Evolutionary conservation across 2,113 vertebrate genomes (phyloP).

Genomic region (Formicarius rufipectus): DNA sequence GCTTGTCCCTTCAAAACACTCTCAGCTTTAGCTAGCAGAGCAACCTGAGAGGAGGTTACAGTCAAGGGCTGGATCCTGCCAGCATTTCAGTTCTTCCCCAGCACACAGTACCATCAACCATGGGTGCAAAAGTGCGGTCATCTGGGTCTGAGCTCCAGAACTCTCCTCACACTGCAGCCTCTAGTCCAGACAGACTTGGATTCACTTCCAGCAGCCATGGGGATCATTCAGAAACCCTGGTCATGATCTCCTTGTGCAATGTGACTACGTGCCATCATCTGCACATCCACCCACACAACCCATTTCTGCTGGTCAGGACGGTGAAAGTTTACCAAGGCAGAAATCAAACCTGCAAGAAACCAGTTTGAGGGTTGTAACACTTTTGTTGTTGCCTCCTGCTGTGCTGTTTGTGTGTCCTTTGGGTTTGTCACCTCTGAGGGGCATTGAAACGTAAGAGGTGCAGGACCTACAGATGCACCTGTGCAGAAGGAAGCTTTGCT

Average conservation of each 20-base stretch:
- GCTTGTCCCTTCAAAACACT: neutral
- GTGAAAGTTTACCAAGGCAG: neutral
- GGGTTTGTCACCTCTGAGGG: neutral
- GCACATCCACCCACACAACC: neutral
- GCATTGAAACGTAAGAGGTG: neutral
- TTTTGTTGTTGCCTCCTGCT: neutral
- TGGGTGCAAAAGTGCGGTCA: neutral
- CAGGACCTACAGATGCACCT: neutral
- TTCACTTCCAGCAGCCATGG: neutral
- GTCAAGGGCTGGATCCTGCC: neutral
- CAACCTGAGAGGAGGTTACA: neutral
- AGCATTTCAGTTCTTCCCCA: neutral
- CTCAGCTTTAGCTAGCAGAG: neutral
- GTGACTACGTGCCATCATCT: neutral
- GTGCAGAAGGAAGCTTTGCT: neutral
- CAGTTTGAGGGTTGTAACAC: neutral
- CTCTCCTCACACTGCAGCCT: neutral
- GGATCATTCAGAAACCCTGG: rapidly evolving
- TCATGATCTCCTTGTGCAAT: neutral
- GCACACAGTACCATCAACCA: neutral
- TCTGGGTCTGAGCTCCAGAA: neutral
- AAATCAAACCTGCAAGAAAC: neutral
- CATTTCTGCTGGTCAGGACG: neutral
- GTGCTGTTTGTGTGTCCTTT: neutral
- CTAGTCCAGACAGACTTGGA: neutral